phyloP scores from a whole-genome alignment of 2,888 invertebrate genomes.

The Drosophila pseudotakahashii region DNA sequence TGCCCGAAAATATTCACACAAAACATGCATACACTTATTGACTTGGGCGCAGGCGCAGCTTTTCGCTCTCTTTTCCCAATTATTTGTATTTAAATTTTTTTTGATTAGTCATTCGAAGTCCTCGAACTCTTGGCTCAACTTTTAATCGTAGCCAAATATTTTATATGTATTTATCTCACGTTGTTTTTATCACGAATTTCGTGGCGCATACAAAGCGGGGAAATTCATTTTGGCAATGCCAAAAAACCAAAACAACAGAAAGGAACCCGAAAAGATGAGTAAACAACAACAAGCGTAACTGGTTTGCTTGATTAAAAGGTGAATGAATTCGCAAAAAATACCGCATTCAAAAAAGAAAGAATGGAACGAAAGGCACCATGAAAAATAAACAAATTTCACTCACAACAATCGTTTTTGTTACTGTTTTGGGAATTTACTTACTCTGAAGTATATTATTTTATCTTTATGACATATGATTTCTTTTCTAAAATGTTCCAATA shows the following conservation, averaged over 20 bases:
- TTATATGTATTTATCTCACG: constrained; percentile 73
- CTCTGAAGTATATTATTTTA: too few relatives aligned
- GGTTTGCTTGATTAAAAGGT: constrained; percentile 75
- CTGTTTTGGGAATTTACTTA: constrained; percentile 6
- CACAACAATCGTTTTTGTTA: constrained; percentile 30
- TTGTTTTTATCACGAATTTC: constrained; percentile 60
- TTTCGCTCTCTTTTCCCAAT: neutral
- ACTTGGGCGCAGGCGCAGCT: constrained; percentile 32
- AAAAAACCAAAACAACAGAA: constrained; percentile 37
- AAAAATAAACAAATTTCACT: constrained; percentile 29
- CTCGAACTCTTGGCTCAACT: constrained; percentile 25
- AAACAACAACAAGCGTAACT: constrained; percentile 39
- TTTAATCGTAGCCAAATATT: constrained; percentile 67
- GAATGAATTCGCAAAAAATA: constrained; percentile 64
- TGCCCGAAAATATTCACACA: constrained; percentile 4
- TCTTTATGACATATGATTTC: too few relatives aligned
- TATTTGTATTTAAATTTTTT: neutral
- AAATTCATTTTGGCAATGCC: constrained; percentile 61
- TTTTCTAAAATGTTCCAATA: neutral
- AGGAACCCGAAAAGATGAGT: constrained; percentile 31
- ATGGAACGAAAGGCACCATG: constrained; percentile 4
- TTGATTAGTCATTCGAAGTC: constrained; percentile 64
- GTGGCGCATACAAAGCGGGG: constrained; percentile 74
- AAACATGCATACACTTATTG: neutral
- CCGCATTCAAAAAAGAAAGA: constrained; percentile 47